Evolutionary conservation across 2,888 invertebrate species (phyloP).

Genomic region (Scaptomyza parva): DNA sequence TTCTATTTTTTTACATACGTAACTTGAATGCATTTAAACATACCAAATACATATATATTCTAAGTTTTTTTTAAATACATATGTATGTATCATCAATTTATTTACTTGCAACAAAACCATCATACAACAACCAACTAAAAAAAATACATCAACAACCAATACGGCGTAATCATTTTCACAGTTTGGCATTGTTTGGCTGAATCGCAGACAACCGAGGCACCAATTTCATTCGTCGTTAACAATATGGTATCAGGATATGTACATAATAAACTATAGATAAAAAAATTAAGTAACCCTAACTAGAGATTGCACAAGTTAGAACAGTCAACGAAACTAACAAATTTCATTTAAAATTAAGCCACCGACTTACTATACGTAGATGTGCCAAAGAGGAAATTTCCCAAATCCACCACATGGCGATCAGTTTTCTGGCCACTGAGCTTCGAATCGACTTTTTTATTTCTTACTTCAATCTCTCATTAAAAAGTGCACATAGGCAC

Average conservation of each 20-base stretch:
- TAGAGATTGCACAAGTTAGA: constrained; percentile 35
- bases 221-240: constrained; percentile 84
- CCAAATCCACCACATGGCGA: no score
- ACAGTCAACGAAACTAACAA: constrained; percentile 3
- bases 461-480: no score
- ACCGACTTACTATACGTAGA: no score
- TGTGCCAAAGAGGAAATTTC: no score
- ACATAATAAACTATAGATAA: constrained; percentile 37
- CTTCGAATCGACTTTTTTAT: no score
- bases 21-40: constrained; percentile 17
- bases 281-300: not conserved
- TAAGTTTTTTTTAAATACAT: constrained; percentile 20
- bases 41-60: constrained; percentile 7
- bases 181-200: constrained; percentile 84
- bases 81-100: constrained; percentile 31
- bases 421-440: no score
- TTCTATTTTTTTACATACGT: constrained; percentile 20
- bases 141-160: constrained; percentile 46
- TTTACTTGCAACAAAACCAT: constrained; percentile 36
- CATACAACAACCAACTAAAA: constrained; percentile 11
- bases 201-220: constrained; percentile 82
- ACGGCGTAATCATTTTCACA: constrained; percentile 72
- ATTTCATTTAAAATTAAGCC: not conserved
- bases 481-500: no score
- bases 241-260: constrained; percentile 82